These are phyloP conservation scores for Xenus cinereus DNA, from an alignment of 2,113 vertebrate species.

Conservation along the genomic window DNA sequence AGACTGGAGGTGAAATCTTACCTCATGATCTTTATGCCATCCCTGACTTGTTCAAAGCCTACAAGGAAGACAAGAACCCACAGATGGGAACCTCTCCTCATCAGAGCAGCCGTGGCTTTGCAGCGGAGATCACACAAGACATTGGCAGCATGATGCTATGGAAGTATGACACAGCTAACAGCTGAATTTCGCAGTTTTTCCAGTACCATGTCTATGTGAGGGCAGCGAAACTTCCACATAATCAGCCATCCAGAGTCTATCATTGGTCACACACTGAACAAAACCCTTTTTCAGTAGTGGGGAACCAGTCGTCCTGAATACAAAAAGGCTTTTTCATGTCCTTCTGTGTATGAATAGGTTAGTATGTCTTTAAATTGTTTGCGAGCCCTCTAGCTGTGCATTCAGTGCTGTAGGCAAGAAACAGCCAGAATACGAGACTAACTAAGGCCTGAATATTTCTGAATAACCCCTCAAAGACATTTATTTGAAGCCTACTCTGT, in stretches of 20 bases:
- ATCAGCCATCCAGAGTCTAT: neutral
- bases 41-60: neutral
- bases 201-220: neutral
- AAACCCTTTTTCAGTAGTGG: neutral
- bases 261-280: neutral
- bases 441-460: neutral
- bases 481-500: neutral
- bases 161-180: neutral
- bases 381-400: neutral
- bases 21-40: neutral
- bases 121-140: neutral
- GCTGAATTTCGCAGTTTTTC: neutral
- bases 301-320: neutral
- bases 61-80: neutral
- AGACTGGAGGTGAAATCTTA: neutral
- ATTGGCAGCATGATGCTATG: neutral
- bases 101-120: neutral
- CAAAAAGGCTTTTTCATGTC: neutral
- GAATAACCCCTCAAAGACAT: conserved; percentile 3
- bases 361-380: conserved; percentile 19
- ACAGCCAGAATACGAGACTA: neutral
- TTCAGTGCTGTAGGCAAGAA: neutral
- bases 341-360: neutral
- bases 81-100: neutral
- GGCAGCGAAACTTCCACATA: neutral